Evolutionary conservation across 2,797 vertebrate species (phyloP), one percentile per base, ranked within the genome.

Genomic region (Myotis vivesi): DNA sequence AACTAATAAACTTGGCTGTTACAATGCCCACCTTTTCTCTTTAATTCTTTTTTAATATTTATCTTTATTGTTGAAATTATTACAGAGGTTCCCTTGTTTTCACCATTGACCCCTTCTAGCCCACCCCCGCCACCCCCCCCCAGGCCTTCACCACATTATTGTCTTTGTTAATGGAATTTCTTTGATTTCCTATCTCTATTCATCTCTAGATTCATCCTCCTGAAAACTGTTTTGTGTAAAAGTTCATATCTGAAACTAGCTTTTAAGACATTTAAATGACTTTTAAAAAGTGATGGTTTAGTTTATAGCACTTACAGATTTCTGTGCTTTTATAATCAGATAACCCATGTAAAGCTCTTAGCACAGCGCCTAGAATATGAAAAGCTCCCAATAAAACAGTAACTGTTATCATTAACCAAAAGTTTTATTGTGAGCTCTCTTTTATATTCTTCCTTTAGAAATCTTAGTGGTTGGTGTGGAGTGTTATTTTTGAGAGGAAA

Each of bases 1-100:
- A 80, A 80, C 68, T 79, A 91, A 83, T 91, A 88, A 87, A 92
- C 9, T 59, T 76, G 84, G 11, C 62, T 72, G n/a, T 93, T 91
- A 10, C 81, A 87, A 71, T 77, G 30, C 30, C 23, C 36, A 68
- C 12, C 85, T 87, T 71, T 68, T 51, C 68, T 85, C 46, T 85
- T 30, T 83, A 77, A 89, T 87, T 94, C 36, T 82, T 89, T 90
- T 62, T 87, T 81, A 84, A 28, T 89, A n/a, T 64, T n/a, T 64
- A 64, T 59, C 25, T 59, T 59, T 28, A 59, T 59, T 59, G 57
- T 59, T 59, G 57, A 28, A 28, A 59, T 12, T 30, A 59, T 30
- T 28, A 59, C 25, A 59, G 25, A 59, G 57, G 57, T 59, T 13
- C 57, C 25, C 57, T 59, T 59, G 57, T 59, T 59, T 28, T 28